A percentile compares a stretch with the other conserved stretches of the same genome.
Conservation (phyloP, 1,140 invertebrate species). For the Lethrus apterus region DNA sequence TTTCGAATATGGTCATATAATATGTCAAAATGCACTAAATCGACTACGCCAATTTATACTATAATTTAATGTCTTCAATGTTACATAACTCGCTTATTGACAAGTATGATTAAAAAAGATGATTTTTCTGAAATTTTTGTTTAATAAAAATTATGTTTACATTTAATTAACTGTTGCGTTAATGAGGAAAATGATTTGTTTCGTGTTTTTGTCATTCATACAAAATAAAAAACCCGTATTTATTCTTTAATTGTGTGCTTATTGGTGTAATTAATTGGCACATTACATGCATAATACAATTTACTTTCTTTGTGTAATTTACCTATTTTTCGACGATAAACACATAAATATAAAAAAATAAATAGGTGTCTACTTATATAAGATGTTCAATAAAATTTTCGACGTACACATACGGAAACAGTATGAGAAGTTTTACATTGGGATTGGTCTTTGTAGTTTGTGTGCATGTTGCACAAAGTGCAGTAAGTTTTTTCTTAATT, state of each 20-base stretch:
- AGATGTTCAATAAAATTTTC: background rate
- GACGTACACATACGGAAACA: background rate
- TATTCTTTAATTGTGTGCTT: background rate
- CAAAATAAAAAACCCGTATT: background rate
- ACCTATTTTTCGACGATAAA: background rate
- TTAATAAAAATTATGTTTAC: background rate
- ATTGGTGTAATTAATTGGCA: slow-evolving; percentile 1
- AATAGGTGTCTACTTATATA: background rate
- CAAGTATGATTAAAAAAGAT: no score
- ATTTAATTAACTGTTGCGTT: background rate
- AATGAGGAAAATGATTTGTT: background rate
- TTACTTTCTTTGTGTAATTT: background rate
- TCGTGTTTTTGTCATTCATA: no score
- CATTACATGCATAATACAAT: background rate
- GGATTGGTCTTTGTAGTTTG: slow-evolving; percentile 5
- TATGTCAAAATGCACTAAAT: no score
- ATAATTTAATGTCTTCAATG: no score
- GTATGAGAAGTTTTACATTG: slow-evolving; percentile 7
- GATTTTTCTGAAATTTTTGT: background rate
- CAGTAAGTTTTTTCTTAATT: background rate
- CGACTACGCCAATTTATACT: no score
- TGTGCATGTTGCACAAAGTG: slow-evolving; percentile 1
- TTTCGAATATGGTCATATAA: no score
- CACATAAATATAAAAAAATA: background rate
- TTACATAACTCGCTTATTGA: no score